These are phyloP conservation scores for Alsophila aescularia DNA, from an alignment of 2,888 invertebrate species.

Conservation along the genomic window DNA sequence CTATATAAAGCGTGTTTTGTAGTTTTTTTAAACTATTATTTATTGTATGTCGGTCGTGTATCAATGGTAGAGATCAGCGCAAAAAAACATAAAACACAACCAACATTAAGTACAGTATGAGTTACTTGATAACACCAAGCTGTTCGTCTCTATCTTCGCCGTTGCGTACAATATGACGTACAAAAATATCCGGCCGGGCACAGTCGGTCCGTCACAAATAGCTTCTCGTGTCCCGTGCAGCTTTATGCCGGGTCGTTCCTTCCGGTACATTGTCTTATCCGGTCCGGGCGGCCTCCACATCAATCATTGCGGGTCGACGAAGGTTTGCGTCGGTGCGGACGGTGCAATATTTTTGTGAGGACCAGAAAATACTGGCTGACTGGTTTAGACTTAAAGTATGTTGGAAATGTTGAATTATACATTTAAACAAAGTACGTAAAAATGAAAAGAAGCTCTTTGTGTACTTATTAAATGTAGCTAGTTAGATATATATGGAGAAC, in stretches of 20 bases:
- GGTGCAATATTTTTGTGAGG: slow-evolving; percentile 3
- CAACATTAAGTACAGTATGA: neutral
- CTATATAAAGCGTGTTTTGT: too few relatives aligned
- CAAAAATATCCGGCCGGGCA: slow-evolving; percentile 11
- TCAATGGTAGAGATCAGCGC: too few relatives aligned
- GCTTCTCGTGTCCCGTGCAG: slow-evolving; percentile 18
- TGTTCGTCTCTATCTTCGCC: slow-evolving; percentile 1
- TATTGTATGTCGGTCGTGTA: too few relatives aligned
- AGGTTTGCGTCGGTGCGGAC: slow-evolving; percentile 34
- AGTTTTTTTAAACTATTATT: too few relatives aligned
- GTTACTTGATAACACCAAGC: neutral
- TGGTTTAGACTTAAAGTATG: neutral
- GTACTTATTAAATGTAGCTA: too few relatives aligned
- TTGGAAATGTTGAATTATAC: too few relatives aligned
- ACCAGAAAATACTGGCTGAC: neutral
- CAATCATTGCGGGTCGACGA: slow-evolving; percentile 53
- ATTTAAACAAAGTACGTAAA: too few relatives aligned
- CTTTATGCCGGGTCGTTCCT: slow-evolving; percentile 48
- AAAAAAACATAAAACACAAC: neutral
- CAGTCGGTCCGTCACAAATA: slow-evolving; percentile 29
- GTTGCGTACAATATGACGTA: slow-evolving; percentile 4
- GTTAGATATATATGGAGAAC: too few relatives aligned
- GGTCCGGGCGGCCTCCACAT: slow-evolving; percentile 55
- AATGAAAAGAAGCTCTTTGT: too few relatives aligned
- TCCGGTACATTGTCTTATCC: slow-evolving; percentile 76